These are phyloP conservation scores for Serinus canaria DNA, from an alignment of 2,113 vertebrate species.

Conservation along the genomic window DNA sequence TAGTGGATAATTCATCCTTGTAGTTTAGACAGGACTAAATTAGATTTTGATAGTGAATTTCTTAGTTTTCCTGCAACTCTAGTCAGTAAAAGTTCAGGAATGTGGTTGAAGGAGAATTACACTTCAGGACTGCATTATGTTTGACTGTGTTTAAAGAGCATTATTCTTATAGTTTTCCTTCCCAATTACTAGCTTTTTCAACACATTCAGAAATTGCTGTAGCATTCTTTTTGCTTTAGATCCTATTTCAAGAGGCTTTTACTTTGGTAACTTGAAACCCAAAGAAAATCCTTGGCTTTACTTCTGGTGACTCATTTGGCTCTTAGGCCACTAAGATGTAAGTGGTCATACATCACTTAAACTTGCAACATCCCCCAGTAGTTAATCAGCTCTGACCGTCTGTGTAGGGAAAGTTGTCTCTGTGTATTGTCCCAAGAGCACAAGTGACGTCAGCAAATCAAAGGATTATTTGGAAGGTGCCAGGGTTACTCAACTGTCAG, in stretches of 20 bases:
- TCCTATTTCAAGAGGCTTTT: slow-evolving; percentile 11
- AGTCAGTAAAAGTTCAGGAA: neutral
- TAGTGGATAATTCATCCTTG: neutral
- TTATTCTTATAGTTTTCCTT: neutral
- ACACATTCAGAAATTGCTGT: neutral
- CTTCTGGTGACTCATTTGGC: neutral
- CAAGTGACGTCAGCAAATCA: neutral
- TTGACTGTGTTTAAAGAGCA: neutral
- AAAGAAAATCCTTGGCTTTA: neutral
- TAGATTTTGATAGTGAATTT: neutral
- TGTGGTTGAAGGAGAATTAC: neutral
- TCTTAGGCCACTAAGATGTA: neutral
- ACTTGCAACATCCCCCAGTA: neutral
- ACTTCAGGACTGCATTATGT: neutral
- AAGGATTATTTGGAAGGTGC: neutral
- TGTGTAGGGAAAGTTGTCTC: neutral
- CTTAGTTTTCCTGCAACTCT: neutral
- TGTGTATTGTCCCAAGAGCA: neutral
- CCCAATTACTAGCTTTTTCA: neutral
- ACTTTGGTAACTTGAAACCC: neutral
- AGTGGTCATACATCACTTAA: neutral
- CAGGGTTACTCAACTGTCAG: neutral
- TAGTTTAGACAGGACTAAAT: neutral
- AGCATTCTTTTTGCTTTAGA: neutral
- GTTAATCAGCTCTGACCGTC: neutral